Base-by-base conservation (phyloP, 1,140 invertebrate genomes). In the Drosophila cardini region DNA sequence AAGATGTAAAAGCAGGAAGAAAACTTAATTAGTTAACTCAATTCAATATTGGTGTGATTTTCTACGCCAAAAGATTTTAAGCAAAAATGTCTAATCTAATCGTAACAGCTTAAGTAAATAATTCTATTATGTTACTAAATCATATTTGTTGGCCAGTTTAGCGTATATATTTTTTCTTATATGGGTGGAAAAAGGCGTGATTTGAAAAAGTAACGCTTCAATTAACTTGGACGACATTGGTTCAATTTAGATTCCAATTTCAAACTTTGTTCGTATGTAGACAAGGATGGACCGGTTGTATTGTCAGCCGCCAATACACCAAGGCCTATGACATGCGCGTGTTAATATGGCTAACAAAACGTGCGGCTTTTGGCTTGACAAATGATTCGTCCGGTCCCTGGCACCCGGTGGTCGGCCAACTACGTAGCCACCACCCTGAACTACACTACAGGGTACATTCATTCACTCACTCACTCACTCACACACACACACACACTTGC, bases 401-500 rank as follows among this genome's bases (percentile, higher is more conserved):
- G 11, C 26, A 50, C 48, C 48, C 48, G 48, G 48, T 50, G 48
- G 48, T 50, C 18, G 18, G 46, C 3, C 46, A 48, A 50, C 48
- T 11, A 50, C 48, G 26, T 30, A 50, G 48, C 48, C 48, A 50
- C 48, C 48, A 30, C 48, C 48, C 48, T 5, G 21, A 21, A 48
- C 45, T 21, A 43, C 40, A 43, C 40, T 16, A 13, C 48, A 50
- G 48, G 48, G 48, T 55, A 55, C 45, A 53, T 55, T 42, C 30
- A 57, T 18, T 36, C 38, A 63, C 26, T n/a, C n/a, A 34, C 52
- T 53, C 16, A 18, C 36, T 18, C 16, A 45, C 9, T 36, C 52
- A 53, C 55, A 62, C 55, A 70, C 70, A 61, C 40, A 43, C 36
- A 63, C 26, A 70, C 70, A 56, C 40, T 43, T 42, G 58, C 26